Evolutionary conservation across 2,888 invertebrate genomes (phyloP), one percentile per base, ranked within the genome.

Genomic region (Ichneumoninae sp.): DNA sequence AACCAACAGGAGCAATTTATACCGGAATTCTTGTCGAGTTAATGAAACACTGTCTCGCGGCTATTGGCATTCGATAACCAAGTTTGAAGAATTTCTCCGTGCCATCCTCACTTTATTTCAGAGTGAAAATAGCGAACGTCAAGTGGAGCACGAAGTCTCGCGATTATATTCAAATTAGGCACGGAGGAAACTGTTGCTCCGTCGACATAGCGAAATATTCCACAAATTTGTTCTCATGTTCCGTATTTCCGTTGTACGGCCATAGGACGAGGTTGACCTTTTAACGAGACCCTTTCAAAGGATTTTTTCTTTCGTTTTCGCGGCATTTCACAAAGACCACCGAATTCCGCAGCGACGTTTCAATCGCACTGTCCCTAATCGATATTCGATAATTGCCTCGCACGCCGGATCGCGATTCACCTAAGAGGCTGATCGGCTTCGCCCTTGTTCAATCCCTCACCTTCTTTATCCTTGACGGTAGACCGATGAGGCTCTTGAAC

Each of bases 341-440:
- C 26, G 60, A 57, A 22, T 57, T 68, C 68, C 44, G 16, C 3
- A 60, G 60, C 40, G 40, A n/a, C 36, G 8, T 22, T 40, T 70
- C 33, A 50, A 62, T 19, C 65, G 33, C 16, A 19, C 69, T 22
- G 47, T 50, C 70, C 50, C 60, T 81, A 76, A 81, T 70, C 81
- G 81, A 81, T 70, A 76, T 76, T 81, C 81, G 81, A 81, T 81
- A 81, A 81, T 81, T 81, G 80, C 75, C 69, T 75, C 62, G 60
- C 52, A 19, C 40, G 5, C 44, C 22, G 1, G 40, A 75, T 81
- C 75, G 69, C 50, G 80, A 80, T 75, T 80, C 68, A 50, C 44
- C 79, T 19, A 33, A 54, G 54, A 22, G 47, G 50, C 36, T 57
- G 60, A 68, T 69, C 57, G 69, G 60, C 69, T 80, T 52, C n/a